Conservation (phyloP, 2,888 invertebrate species). For the Drosophila peninsularis region DNA sequence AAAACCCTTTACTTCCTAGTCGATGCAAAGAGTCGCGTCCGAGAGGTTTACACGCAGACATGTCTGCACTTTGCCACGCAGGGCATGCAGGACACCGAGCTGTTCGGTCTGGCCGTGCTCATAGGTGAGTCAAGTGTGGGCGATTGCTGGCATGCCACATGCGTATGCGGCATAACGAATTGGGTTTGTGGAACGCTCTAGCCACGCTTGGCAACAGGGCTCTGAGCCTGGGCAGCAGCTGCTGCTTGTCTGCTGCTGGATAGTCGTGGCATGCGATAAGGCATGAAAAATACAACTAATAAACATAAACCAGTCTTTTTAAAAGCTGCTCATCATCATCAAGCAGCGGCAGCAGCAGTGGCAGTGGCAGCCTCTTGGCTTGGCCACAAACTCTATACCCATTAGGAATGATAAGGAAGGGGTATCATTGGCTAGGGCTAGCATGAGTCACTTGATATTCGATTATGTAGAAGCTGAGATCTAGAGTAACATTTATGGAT, state of each 20-base stretch:
- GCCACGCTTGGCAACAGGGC: slow-evolving; percentile 40
- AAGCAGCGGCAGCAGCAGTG: slow-evolving; percentile 33
- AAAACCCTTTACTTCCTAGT: slow-evolving; percentile 86
- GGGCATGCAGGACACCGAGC: slow-evolving; percentile 92
- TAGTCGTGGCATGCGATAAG: slow-evolving; percentile 60
- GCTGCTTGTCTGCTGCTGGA: slow-evolving; percentile 15
- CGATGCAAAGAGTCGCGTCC: slow-evolving; percentile 92
- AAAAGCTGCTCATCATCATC: slow-evolving; percentile 79
- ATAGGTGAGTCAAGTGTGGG: slow-evolving; percentile 87
- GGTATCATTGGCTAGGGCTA: background rate
- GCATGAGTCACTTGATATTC: background rate
- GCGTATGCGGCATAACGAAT: slow-evolving; percentile 32
- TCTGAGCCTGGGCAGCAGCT: slow-evolving; percentile 11
- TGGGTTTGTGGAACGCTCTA: slow-evolving; percentile 41
- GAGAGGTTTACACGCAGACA: slow-evolving; percentile 92
- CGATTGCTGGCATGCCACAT: background rate
- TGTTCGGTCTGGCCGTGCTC: slow-evolving; percentile 92
- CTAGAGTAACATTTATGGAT: background rate
- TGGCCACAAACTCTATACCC: slow-evolving; percentile 22
- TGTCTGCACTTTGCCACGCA: slow-evolving; percentile 91
- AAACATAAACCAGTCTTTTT: slow-evolving; percentile 79
- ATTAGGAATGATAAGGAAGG: background rate
- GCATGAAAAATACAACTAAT: slow-evolving; percentile 78
- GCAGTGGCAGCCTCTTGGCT: slow-evolving; percentile 30
- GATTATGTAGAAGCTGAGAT: background rate